Evolutionary conservation across 2,113 vertebrate species (phyloP).

Genomic region (Fulmarus glacialis): DNA sequence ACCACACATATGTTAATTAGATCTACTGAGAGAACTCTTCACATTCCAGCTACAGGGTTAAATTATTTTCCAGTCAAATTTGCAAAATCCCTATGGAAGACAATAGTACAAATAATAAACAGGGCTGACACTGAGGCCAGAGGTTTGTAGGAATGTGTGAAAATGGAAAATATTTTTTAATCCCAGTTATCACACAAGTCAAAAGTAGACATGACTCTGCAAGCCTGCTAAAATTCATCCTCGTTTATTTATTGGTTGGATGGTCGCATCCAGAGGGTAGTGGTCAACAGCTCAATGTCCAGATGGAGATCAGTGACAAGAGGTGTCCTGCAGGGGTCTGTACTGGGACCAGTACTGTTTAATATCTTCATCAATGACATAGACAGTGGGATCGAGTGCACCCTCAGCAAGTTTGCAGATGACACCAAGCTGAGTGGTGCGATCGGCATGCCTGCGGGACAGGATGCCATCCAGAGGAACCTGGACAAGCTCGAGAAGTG

Average conservation of each 20-base stretch:
- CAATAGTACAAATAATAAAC: not conserved
- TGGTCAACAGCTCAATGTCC: not conserved
- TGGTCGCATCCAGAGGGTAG: not conserved
- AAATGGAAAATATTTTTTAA: not conserved
- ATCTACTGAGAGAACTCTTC: not conserved
- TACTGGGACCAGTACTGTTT: not conserved
- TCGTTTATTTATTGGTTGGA: not conserved
- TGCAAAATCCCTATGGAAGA: not conserved
- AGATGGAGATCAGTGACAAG: not conserved
- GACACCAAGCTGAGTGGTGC: not conserved
- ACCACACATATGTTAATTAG: not conserved
- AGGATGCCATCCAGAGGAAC: not conserved
- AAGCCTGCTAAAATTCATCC: not conserved
- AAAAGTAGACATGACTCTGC: not conserved
- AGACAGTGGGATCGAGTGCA: not conserved
- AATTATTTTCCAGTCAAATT: not conserved
- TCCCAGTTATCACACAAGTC: not conserved
- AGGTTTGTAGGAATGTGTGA: not conserved
- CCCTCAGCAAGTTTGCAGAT: not conserved
- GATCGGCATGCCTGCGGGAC: accelerated
- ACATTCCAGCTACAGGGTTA: not conserved
- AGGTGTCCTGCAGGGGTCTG: not conserved
- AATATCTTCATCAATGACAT: not conserved
- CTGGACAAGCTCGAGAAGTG: not conserved
- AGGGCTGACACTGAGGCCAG: not conserved